A percentile compares a stretch with the other conserved stretches of the same genome.
phyloP scores from a whole-genome alignment of 2,113 vertebrate species.

The Podarcis raffonei region DNA sequence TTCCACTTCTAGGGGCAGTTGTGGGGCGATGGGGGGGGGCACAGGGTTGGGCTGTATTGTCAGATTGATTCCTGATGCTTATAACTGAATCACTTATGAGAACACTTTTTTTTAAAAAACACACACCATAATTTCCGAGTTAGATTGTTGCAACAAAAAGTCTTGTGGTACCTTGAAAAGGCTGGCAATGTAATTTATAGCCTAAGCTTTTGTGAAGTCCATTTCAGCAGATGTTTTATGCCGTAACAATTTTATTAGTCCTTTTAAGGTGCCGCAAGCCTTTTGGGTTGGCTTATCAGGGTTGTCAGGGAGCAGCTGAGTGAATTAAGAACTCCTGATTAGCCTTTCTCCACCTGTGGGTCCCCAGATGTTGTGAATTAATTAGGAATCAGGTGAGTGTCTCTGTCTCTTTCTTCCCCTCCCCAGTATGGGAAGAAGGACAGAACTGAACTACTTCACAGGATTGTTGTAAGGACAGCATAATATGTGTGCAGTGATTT shows the following conservation, averaged over 20 bases:
- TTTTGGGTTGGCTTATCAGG: background rate
- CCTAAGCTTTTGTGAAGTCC: background rate
- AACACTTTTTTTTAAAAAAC: background rate
- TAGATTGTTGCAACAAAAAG: too few relatives aligned
- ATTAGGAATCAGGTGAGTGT: background rate
- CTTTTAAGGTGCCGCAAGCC: background rate
- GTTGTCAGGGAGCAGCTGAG: background rate
- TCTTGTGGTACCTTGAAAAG: too few relatives aligned
- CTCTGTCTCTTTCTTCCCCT: too few relatives aligned
- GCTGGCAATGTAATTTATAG: background rate
- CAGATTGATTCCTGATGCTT: background rate
- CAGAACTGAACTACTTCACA: background rate
- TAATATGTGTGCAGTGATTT: background rate
- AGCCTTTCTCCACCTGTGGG: too few relatives aligned
- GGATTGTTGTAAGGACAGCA: background rate
- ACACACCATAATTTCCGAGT: too few relatives aligned
- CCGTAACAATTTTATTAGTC: background rate
- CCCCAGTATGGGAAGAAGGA: too few relatives aligned
- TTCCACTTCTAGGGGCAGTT: background rate
- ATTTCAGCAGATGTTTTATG: background rate
- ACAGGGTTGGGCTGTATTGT: background rate
- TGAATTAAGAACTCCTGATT: background rate
- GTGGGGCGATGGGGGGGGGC: rapidly evolving
- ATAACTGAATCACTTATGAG: background rate
- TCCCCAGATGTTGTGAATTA: background rate